A percentile compares a stretch with the other conserved stretches of the same genome.
Conservation (phyloP, 2,888 invertebrate species). For the Brenthis hecate region DNA sequence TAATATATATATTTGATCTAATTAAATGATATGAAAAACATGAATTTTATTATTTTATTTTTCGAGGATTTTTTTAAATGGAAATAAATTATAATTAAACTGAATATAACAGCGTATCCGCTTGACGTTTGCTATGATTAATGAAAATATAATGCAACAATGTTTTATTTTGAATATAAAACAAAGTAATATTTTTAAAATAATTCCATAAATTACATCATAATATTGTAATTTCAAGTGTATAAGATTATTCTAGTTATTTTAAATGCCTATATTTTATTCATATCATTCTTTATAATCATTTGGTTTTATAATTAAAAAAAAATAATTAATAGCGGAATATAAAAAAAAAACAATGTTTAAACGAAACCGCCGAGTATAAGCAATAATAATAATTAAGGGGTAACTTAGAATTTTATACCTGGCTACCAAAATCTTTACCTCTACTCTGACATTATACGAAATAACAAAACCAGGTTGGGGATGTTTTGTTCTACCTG, state of each 20-base stretch:
- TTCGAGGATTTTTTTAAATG: neutral
- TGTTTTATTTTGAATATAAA: no score
- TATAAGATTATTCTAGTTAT: no score
- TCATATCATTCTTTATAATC: no score
- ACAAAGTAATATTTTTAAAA: no score
- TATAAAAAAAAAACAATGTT: neutral
- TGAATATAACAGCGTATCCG: no score
- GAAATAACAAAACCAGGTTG: neutral
- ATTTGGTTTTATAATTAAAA: no score
- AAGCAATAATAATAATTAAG: constrained; percentile 10
- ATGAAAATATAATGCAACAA: no score
- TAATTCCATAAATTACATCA: no score
- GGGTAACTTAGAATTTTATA: constrained; percentile 10
- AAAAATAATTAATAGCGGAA: neutral
- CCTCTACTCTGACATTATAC: neutral
- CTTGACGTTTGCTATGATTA: no score
- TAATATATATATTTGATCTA: constrained; percentile 17
- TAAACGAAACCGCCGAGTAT: neutral
- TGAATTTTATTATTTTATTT: neutral
- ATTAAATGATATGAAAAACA: constrained; percentile 16
- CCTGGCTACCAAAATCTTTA: constrained; percentile 3
- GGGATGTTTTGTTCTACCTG: constrained; percentile 1
- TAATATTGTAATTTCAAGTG: no score
- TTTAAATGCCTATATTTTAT: no score
- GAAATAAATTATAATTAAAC: no score